Evolutionary conservation across 37 sponge, comb jelly and placozoan species (phyloP), one percentile per base, ranked within the genome.

Genomic region (Chondrosia reniformis): DNA sequence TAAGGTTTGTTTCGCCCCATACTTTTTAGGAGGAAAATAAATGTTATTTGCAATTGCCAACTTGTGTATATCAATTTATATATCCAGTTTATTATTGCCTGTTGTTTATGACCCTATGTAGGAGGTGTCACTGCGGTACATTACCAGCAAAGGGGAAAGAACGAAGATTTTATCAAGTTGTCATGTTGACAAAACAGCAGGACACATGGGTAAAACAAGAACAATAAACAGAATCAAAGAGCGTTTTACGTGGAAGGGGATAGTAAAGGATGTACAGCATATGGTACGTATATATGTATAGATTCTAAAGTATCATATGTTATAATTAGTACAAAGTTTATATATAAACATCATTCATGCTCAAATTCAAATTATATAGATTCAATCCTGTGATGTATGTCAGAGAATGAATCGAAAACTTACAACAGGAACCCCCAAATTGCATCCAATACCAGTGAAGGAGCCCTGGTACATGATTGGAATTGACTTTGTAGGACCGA

Each of bases 401-500:
- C 85, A 89, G 71, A 28, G 77, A 2, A 76, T 80, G 44, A 89
- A 84, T 31, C 36, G 78, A 28, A 80, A 89, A 36, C 39, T 89
- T 58, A 84, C 77, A 15, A 80, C 73, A 55, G 76, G 73, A n/a
- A 33, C 40, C 15, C 85, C 89, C 2, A 49, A 80, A 49, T 78
- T 89, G 6, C 65, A 84, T 55, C 89, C 89, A 17, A 45, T 89
- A 21, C 40, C 73, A 46, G 89, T 84, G 37, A 63, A 76, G 33
- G 30, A 36, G 4, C 89, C 85, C 40, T 89, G 89, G 89, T 38
- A 89, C 49, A 33, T 41, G 46, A 76, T 89, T 33, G 85, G 89
- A n/a, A 89, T 89, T 67, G 89, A 89, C 43, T 89, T 89, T 40
- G 64, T 89, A 59, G 85, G 85, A 6, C 85, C 85, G 22, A 19